Conservation (phyloP, 2,888 invertebrate genomes). For the Myopa tessellatipennis region DNA sequence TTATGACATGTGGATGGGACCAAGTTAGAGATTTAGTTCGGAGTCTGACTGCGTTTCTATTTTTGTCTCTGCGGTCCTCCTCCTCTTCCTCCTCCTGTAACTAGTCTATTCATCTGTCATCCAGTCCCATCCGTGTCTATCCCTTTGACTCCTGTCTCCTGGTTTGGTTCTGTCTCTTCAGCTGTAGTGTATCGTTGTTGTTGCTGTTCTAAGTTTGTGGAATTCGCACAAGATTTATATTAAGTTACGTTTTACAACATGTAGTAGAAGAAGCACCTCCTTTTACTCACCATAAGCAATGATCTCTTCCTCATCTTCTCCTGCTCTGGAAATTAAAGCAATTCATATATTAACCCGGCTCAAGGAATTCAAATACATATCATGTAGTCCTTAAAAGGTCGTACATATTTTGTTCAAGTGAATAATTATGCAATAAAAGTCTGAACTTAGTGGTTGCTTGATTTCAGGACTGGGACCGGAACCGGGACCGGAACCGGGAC, state of each 20-base stretch:
- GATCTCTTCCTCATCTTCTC: neutral
- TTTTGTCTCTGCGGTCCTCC: neutral
- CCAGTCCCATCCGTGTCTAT: too few species aligned
- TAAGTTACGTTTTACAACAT: neutral
- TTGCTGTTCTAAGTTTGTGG: slow-evolving; percentile 10
- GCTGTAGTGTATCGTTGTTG: neutral
- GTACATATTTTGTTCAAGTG: too few species aligned
- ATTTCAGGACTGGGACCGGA: neutral
- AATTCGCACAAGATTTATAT: slow-evolving; percentile 13
- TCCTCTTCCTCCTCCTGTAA: neutral
- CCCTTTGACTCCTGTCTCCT: neutral
- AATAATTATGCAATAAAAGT: neutral
- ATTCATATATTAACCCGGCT: slow-evolving; percentile 15
- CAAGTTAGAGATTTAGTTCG: neutral
- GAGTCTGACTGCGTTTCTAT: neutral
- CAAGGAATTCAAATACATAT: neutral
- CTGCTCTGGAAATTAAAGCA: neutral
- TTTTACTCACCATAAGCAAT: neutral
- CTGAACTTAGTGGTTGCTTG: neutral
- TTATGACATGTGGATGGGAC: slow-evolving; percentile 31
- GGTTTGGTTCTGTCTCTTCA: neutral
- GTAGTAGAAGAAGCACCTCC: neutral
- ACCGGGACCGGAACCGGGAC: too few species aligned
- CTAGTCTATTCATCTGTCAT: neutral
- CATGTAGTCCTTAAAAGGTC: too few species aligned